Conservation (phyloP, 2,113 vertebrate genomes). For the Salminus brasiliensis region DNA sequence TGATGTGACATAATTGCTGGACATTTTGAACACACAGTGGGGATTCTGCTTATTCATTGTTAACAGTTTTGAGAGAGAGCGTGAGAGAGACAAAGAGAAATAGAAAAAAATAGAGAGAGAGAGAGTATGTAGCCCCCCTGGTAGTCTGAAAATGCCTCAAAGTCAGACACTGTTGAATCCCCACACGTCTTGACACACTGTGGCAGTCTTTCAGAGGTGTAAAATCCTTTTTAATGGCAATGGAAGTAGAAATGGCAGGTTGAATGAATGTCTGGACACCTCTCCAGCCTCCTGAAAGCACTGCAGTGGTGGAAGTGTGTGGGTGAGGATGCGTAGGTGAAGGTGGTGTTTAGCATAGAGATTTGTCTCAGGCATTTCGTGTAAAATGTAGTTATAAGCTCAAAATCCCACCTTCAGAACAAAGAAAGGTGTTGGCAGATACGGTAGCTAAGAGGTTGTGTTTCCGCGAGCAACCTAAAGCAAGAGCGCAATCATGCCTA, state of each 20-base stretch:
- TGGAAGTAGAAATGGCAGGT: conserved; percentile 1
- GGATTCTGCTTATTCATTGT: conserved; percentile 5
- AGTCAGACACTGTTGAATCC: background rate
- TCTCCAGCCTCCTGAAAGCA: conserved; percentile 4
- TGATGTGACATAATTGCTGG: conserved; percentile 7
- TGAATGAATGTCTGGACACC: conserved; percentile 9
- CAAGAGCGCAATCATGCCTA: too few relatives aligned
- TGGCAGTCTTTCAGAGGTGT: conserved; percentile 18
- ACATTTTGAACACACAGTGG: background rate
- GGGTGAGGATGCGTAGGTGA: background rate
- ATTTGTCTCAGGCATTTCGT: background rate
- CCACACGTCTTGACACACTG: background rate
- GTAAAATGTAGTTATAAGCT: background rate
- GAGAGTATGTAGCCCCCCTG: background rate
- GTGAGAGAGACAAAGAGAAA: conserved; percentile 25
- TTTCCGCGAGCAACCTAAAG: too few relatives aligned
- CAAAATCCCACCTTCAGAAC: background rate
- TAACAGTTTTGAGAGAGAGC: background rate
- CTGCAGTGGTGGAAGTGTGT: conserved; percentile 7
- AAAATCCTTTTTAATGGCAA: conserved; percentile 40
- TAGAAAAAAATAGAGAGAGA: background rate
- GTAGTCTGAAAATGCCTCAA: conserved; percentile 16
- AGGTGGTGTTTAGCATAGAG: background rate
- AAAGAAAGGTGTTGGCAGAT: too few relatives aligned
- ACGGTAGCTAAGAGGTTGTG: background rate